A percentile compares a stretch with the other conserved stretches of the same genome.
Evolutionary conservation across 2,113 vertebrate genomes (phyloP).

Genomic region (Petromus typicus): DNA sequence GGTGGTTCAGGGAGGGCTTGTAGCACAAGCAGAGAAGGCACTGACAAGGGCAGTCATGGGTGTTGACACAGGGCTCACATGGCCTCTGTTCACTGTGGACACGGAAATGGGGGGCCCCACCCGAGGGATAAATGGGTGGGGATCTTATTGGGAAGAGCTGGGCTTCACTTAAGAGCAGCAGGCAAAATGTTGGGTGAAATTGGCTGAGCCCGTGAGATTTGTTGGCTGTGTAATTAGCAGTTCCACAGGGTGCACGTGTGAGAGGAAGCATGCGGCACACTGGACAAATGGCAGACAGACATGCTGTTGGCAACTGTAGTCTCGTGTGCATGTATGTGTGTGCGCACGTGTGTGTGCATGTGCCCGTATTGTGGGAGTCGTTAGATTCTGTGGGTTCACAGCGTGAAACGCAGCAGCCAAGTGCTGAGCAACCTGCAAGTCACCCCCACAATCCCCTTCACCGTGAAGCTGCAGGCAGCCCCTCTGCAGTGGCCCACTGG

Average conservation of each 20-base stretch:
- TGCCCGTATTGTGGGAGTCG: not conserved
- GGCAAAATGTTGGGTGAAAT: not conserved
- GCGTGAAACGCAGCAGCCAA: not conserved
- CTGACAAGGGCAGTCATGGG: not conserved
- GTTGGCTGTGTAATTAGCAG: not conserved
- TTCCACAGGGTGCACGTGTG: not conserved
- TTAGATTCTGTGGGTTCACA: not conserved
- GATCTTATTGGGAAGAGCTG: not conserved
- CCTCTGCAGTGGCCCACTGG: rapidly evolving
- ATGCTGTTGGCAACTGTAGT: not conserved
- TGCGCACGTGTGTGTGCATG: not conserved
- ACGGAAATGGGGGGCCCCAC: not conserved
- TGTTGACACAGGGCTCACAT: not conserved
- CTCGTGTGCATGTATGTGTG: no score
- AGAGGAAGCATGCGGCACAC: not conserved
- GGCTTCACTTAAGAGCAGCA: not conserved
- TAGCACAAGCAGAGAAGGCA: not conserved
- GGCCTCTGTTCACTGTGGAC: not conserved
- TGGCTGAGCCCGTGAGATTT: not conserved
- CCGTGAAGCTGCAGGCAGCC: not conserved
- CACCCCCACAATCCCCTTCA: rapidly evolving
- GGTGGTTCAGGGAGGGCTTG: not conserved
- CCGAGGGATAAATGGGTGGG: not conserved
- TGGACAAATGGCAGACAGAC: not conserved
- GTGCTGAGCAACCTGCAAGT: no score